Evolutionary conservation across 2,888 invertebrate species (phyloP).

Genomic region (Acronicta leporina): DNA sequence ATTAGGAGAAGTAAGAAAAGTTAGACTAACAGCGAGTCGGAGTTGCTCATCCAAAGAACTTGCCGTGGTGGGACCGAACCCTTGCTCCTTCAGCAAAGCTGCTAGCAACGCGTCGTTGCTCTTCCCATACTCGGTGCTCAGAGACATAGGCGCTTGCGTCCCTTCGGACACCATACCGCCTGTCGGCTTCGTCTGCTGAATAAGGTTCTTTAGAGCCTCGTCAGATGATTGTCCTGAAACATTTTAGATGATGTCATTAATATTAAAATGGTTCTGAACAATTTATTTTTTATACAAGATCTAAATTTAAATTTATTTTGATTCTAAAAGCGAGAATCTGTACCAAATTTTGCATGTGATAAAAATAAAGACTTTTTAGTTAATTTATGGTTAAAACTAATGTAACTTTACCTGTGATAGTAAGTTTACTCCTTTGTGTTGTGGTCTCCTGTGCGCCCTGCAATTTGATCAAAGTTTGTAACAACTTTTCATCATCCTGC

Average conservation of each 20-base stretch:
- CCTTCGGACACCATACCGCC: conserved; percentile 81
- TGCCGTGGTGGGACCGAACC: conserved; percentile 92
- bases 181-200: conserved; percentile 73
- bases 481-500: conserved; percentile 81
- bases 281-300: background rate
- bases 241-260: background rate
- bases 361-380: no score
- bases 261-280: background rate
- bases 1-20: conserved; percentile 57
- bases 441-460: conserved; percentile 84
- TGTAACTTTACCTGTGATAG: conserved; percentile 76
- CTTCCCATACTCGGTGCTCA: conserved; percentile 89
- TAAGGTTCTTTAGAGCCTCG: conserved; percentile 80
- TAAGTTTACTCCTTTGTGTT: conserved; percentile 78
- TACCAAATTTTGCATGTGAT: no score
- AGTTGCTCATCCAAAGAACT: conserved; percentile 90
- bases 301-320: background rate
- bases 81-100: conserved; percentile 91
- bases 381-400: background rate
- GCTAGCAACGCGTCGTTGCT: conserved; percentile 92
- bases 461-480: conserved; percentile 85
- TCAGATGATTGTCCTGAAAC: conserved; percentile 82
- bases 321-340: no score
- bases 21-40: conserved; percentile 87
- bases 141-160: conserved; percentile 79